A percentile compares a stretch with the other conserved stretches of the same genome.
These are phyloP conservation scores for Corythoichthys intestinalis DNA, from an alignment of 2,113 vertebrate species.

Conservation along the genomic window DNA sequence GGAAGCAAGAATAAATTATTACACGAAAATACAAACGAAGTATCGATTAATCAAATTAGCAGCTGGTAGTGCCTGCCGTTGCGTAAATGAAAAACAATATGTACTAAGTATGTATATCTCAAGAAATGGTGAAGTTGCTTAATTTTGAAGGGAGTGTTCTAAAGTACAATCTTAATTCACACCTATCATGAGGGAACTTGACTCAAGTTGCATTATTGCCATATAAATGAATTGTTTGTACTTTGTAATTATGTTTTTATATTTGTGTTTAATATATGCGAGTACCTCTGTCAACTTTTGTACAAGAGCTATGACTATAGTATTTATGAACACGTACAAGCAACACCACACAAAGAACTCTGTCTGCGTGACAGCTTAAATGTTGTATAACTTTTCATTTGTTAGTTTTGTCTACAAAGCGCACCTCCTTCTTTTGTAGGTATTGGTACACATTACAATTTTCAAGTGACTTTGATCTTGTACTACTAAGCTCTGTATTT, in stretches of 20 bases:
- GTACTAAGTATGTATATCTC: too few relatives aligned
- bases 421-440: constrained; percentile 74
- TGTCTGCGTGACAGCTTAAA: constrained; percentile 64
- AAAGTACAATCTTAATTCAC: constrained; percentile 56
- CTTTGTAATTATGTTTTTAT: constrained; percentile 79
- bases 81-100: too few relatives aligned
- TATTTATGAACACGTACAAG: constrained; percentile 55
- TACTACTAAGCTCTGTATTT: constrained; percentile 85
- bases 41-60: neutral
- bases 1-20: neutral
- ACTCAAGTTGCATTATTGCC: constrained; percentile 69
- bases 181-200: constrained; percentile 55
- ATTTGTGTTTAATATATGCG: constrained; percentile 82
- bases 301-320: constrained; percentile 74
- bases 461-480: constrained; percentile 81
- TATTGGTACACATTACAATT: constrained; percentile 72
- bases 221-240: constrained; percentile 76
- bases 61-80: too few relatives aligned
- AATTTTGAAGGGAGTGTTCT: neutral
- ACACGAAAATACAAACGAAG: neutral
- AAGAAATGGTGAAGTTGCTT: neutral
- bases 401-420: constrained; percentile 67
- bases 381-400: constrained; percentile 68
- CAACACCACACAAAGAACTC: constrained; percentile 52
- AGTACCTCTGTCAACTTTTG: constrained; percentile 81